Base-by-base conservation (phyloP, 2,888 invertebrate species). In the Phyllotreta cruciferae region DNA sequence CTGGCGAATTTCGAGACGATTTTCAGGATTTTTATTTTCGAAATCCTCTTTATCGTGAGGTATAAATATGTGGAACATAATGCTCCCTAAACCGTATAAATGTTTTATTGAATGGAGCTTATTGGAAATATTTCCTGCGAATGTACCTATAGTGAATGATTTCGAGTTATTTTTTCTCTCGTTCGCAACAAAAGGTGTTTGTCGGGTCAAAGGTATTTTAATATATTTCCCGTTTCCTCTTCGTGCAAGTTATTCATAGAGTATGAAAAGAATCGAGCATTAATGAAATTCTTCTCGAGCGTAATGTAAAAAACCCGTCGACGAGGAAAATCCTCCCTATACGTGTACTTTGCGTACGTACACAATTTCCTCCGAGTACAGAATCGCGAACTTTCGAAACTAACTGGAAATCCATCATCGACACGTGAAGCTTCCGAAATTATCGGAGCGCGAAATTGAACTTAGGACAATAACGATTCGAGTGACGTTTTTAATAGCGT, bases 401-500 rank as follows among this genome's bases (percentile, higher is more conserved):
- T 13, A 41, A 39, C 41, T 50, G 47, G 45, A 10, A 64, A 64
- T 53, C 60, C 56, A 64, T 64, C 56, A 45, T 37, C 13, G 11
- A 44, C 13, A 13, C 45, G 45, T 56, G 39, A 36, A 38, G 42
- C 42, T 60, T 60, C 56, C 45, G 53, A 47, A 64, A 38, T 56
- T 60, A 64, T 39, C 56, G 63, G 60, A 66, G 66, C 68, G 63
- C 66, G 63, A 68, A 68, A 68, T 66, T 58, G 66, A 66, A 62
- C 61, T 63, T 60, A 60, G 67, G 63, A 67, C 68, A 68, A 66
- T 68, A 62, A 66, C 56, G 64, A 63, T 66, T 66, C 66, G 56
- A 68, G 66, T 66, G 65, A 65, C 47, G 60, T 68, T 66, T 65
- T 66, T 63, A 63, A 58, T 64, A 63, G 36, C 44, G 52, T 36